Percentiles rank a stretch among this genome's conserved stretches.
Conservation (phyloP, 2,797 vertebrate species). For the Girardinus metallicus region DNA sequence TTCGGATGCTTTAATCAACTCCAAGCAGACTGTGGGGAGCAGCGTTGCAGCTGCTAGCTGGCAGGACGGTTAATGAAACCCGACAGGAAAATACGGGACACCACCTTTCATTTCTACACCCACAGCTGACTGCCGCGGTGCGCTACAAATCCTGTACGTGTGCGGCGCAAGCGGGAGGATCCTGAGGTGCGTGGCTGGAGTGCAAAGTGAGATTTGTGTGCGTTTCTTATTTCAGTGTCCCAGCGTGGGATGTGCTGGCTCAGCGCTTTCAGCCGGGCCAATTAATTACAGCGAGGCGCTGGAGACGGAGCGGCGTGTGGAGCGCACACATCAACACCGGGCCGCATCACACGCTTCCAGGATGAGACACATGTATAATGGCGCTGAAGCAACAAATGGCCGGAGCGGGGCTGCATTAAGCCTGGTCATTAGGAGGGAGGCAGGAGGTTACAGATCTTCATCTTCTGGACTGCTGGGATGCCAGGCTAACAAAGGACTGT, state of each 20-base stretch:
- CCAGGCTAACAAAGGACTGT: background rate
- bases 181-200: conserved; percentile 28
- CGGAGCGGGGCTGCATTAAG: conserved; percentile 43
- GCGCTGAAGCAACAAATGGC: conserved; percentile 69
- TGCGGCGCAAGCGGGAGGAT: conserved; percentile 7
- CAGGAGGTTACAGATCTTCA: conserved; percentile 33
- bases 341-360: conserved; percentile 50
- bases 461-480: conserved; percentile 20
- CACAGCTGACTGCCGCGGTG: conserved; percentile 29
- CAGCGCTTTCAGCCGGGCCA: conserved; percentile 76
- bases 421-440: conserved; percentile 47
- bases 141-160: conserved; percentile 6
- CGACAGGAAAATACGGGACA: conserved; percentile 53
- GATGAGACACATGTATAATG: conserved; percentile 59
- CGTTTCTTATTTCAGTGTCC: conserved; percentile 44
- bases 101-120: conserved; percentile 51
- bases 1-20: conserved; percentile 43
- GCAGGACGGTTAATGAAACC: conserved; percentile 48
- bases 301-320: conserved; percentile 69
- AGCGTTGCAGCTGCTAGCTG: conserved; percentile 41
- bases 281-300: conserved; percentile 80
- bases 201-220: conserved; percentile 33
- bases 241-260: conserved; percentile 73
- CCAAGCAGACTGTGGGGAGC: conserved; percentile 41
- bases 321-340: conserved; percentile 59